A percentile compares a stretch with the other conserved stretches of the same genome.
Conservation (phyloP, 2,888 invertebrate genomes). For the Acanthoscelides obtectus region DNA sequence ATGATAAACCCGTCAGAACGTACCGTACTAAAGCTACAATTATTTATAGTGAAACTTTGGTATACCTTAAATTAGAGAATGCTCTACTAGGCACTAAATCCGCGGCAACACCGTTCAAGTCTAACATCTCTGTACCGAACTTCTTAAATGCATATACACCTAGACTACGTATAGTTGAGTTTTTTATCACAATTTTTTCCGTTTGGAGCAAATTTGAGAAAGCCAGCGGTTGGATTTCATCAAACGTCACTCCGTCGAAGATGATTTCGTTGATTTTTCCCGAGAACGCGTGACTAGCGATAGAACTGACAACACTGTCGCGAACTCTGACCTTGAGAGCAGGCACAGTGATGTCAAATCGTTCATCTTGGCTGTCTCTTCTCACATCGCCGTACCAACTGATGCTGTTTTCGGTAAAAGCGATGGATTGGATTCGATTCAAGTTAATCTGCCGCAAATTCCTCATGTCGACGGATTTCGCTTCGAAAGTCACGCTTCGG, state of each 20-base stretch:
- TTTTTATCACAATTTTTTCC: conserved; percentile 60
- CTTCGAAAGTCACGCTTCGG: conserved; percentile 54
- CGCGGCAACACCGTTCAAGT: conserved; percentile 59
- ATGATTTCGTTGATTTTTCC: conserved; percentile 67
- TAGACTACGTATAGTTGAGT: conserved; percentile 57
- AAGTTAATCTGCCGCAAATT: conserved; percentile 62
- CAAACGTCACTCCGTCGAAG: conserved; percentile 59
- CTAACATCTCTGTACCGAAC: conserved; percentile 63
- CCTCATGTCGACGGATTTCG: conserved; percentile 57
- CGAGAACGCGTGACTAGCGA: conserved; percentile 58
- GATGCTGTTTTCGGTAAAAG: conserved; percentile 58
- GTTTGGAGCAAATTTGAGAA: conserved; percentile 60
- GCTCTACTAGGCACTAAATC: conserved; percentile 63
- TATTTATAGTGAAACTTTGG: conserved; percentile 61
- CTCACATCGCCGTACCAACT: conserved; percentile 49
- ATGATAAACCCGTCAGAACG: conserved; percentile 68
- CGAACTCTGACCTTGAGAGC: conserved; percentile 45
- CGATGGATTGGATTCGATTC: conserved; percentile 57
- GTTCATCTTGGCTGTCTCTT: conserved; percentile 17
- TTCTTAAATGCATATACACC: conserved; percentile 75
- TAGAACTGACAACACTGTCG: conserved; percentile 45
- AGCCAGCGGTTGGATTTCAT: conserved; percentile 63
- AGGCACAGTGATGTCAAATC: conserved; percentile 36
- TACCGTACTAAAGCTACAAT: conserved; percentile 59
- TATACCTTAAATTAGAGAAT: conserved; percentile 70